A percentile compares a stretch with the other conserved stretches of the same genome.
phyloP scores from a whole-genome alignment of 2,113 vertebrate genomes.

The Chloropsis cyanopogon region DNA sequence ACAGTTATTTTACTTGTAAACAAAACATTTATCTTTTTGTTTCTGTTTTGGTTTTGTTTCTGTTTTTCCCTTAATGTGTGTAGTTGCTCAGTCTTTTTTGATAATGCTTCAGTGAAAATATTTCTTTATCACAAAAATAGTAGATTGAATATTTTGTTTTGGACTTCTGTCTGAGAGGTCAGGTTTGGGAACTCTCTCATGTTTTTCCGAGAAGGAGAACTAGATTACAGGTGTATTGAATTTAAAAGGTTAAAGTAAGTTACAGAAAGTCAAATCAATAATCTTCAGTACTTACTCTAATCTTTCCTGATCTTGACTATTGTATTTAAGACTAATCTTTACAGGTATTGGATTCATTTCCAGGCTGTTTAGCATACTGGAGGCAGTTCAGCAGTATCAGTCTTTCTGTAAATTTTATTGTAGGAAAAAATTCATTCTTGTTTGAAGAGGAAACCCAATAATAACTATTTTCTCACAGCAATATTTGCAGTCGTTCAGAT shows the following conservation, averaged over 20 bases:
- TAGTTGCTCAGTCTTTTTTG: neutral
- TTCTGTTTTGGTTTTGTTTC: neutral
- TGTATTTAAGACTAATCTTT: neutral
- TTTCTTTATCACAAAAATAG: neutral
- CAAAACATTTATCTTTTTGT: neutral
- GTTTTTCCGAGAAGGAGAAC: neutral
- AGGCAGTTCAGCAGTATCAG: neutral
- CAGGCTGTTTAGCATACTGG: neutral
- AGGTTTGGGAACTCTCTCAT: neutral
- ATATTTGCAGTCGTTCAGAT: conserved; percentile 4
- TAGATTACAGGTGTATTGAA: neutral
- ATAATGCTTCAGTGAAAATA: neutral
- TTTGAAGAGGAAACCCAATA: neutral
- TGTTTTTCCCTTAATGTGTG: neutral
- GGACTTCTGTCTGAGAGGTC: neutral
- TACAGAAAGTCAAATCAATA: neutral
- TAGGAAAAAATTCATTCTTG: neutral
- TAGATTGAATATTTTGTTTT: neutral
- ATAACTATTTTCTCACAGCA: neutral
- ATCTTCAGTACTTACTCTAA: neutral
- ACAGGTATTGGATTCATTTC: neutral
- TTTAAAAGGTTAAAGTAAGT: neutral
- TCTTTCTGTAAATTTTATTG: neutral
- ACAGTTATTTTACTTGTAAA: neutral
- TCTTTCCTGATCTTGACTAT: neutral